Evolutionary conservation across 2,797 vertebrate species (phyloP), one percentile per base, ranked within the genome.

Genomic region (Sciurus vulgaris): DNA sequence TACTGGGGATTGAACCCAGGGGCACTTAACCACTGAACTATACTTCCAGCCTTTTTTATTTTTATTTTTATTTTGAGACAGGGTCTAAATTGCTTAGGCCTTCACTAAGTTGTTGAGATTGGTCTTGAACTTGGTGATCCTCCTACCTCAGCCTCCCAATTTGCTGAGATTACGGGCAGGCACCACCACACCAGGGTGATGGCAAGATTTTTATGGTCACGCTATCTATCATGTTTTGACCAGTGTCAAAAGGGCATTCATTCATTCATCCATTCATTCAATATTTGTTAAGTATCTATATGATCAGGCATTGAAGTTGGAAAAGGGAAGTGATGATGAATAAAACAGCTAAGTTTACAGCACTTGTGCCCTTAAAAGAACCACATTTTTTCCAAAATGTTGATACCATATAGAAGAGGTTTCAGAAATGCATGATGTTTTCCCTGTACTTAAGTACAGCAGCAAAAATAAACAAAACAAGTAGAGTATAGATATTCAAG

Each of bases 401-500:
- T 9, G 5, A 28, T 44, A 74, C 13, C 38, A 86, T 59, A 84
- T 51, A 74, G 54, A 74, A 83, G 35, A 59, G 49, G 26, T 22
- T 65, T 47, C 35, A n/a, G 54, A 79, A 65, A 89, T 22, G 35
- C 26, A 38, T 4, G 33, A 24, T 38, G 17, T 61, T 91, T 94
- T 59, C 49, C 65, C 59, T 56, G 33, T 65, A 54, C 10, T 88
- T 15, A 91, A 85, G 56, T 51, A 67, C 44, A 22, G 30, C 22
- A 95, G n/a, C 47, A 93, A 95, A 81, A 63, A 7, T 51, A 86
- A 94, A 83, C 18, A 91, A 81, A 93, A 84, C 56, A 91, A 4
- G 51, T 49, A 85, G 56, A 91, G 15, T 7, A 38, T 38, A 12
- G 44, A 69, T 61, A 95, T 12, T 79, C 5, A 18, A 84, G 28